Percentiles rank a stretch among this genome's conserved stretches.
Conservation (phyloP, 2,113 vertebrate genomes). For the Camelus dromedarius region DNA sequence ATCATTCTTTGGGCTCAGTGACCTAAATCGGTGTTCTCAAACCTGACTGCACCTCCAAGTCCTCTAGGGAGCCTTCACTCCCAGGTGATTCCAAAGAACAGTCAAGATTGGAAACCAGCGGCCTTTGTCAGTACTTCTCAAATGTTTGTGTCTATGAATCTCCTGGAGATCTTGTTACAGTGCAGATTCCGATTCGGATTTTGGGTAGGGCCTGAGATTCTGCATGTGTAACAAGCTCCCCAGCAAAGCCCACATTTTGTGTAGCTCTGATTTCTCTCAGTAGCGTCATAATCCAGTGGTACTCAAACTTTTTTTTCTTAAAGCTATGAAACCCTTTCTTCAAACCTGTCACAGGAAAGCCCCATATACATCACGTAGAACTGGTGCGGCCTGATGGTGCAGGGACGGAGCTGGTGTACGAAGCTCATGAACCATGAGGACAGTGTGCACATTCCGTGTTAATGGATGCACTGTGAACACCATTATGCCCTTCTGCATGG, state of each 20-base stretch:
- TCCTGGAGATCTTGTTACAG: constrained; percentile 16
- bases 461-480: not conserved
- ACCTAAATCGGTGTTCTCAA: constrained; percentile 54
- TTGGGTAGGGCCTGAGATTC: not conserved
- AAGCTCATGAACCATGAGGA: not conserved
- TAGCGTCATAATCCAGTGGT: not conserved
- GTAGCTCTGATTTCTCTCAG: not conserved
- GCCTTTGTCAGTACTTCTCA: constrained; percentile 40
- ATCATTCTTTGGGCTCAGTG: constrained; percentile 23
- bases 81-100: constrained; percentile 44
- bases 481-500: not conserved
- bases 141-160: not conserved
- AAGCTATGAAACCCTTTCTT: constrained; percentile 36
- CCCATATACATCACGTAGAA: not conserved
- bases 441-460: not conserved
- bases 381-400: not conserved
- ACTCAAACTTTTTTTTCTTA: constrained; percentile 28
- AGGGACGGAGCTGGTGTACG: not conserved
- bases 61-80: constrained; percentile 18
- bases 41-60: constrained; percentile 29
- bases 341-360: not conserved
- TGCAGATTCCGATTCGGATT: not conserved
- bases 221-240: not conserved
- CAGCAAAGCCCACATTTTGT: not conserved
- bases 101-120: constrained; percentile 62